A percentile compares a stretch with the other conserved stretches of the same genome.
Evolutionary conservation across 92 coral and sea anemone species (phyloP).

Genomic region (Umimayanthus kanabou): DNA sequence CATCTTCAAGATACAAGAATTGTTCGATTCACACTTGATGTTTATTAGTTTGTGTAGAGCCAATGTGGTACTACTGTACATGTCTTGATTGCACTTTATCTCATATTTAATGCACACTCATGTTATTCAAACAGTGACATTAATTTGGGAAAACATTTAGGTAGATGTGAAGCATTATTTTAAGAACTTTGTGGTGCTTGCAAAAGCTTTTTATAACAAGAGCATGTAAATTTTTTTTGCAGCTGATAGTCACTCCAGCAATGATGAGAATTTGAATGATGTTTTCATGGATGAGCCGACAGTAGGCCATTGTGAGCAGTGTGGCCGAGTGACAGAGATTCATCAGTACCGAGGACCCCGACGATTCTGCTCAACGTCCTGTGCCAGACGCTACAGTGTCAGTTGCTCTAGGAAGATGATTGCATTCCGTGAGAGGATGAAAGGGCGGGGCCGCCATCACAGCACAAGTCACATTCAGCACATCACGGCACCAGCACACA

Average conservation of each 20-base stretch:
- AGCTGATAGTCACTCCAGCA: constrained; percentile 81
- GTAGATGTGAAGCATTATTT: not conserved
- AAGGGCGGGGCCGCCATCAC: constrained; percentile 69
- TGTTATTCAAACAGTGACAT: too few relatives aligned
- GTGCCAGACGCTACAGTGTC: constrained; percentile 95
- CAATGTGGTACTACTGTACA: too few relatives aligned
- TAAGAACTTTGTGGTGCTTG: not conserved
- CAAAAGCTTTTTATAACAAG: too few relatives aligned
- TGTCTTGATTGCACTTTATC: too few relatives aligned
- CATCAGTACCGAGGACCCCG: constrained; percentile 85
- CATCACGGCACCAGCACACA: constrained; percentile 43
- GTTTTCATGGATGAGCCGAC: constrained; percentile 73
- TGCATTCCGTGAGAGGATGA: constrained; percentile 77
- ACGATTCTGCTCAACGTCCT: constrained; percentile 93
- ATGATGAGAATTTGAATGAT: constrained; percentile 77
- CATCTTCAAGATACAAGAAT: too few relatives aligned
- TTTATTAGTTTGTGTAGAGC: too few relatives aligned
- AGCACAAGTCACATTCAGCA: constrained; percentile 50
- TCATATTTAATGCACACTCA: too few relatives aligned
- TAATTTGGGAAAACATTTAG: too few relatives aligned
- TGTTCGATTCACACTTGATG: too few relatives aligned
- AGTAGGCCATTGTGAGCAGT: constrained; percentile 83
- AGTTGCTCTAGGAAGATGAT: constrained; percentile 92
- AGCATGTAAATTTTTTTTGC: not conserved
- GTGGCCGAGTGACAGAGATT: constrained; percentile 77